A percentile compares a stretch with the other conserved stretches of the same genome.
These are phyloP conservation scores for Nyctibius bracteatus DNA, from an alignment of 2,113 vertebrate species.

Conservation along the genomic window DNA sequence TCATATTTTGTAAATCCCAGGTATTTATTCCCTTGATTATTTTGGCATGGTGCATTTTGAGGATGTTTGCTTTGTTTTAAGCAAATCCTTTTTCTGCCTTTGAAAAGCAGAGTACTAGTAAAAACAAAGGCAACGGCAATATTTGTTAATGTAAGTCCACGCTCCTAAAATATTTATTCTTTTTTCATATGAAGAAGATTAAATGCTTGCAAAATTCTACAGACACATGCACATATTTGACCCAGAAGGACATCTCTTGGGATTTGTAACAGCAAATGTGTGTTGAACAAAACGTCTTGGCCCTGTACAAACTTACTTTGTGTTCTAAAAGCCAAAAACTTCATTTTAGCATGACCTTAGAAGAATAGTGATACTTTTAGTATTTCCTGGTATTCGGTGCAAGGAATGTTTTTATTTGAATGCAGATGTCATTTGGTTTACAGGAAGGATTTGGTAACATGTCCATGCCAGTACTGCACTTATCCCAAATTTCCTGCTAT, in stretches of 20 bases:
- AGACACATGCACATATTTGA: constrained; percentile 71
- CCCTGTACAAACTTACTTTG: constrained; percentile 65
- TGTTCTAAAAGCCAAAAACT: constrained; percentile 75
- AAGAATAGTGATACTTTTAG: constrained; percentile 78
- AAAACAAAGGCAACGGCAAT: constrained; percentile 71
- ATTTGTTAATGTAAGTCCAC: constrained; percentile 67
- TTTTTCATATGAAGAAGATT: constrained; percentile 73
- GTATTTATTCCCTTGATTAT: constrained; percentile 71
- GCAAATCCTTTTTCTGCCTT: constrained; percentile 65
- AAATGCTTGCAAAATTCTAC: constrained; percentile 70
- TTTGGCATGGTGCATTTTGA: constrained; percentile 64
- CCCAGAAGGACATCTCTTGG: constrained; percentile 63
- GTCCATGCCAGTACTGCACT: constrained; percentile 81
- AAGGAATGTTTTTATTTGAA: constrained; percentile 84
- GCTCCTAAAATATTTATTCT: constrained; percentile 75
- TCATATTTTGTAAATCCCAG: constrained; percentile 69
- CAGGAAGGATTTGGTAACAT: constrained; percentile 83
- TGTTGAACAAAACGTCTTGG: constrained; percentile 74
- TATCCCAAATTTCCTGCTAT: constrained; percentile 82
- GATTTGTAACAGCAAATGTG: constrained; percentile 77
- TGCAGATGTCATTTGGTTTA: constrained; percentile 83
- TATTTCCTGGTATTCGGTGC: constrained; percentile 81
- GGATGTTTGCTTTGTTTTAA: constrained; percentile 77
- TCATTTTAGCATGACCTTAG: constrained; percentile 82
- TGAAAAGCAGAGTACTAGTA: constrained; percentile 63